These are phyloP conservation scores for Chloroclystis v-ata DNA, from an alignment of 2,888 invertebrate genomes.

Conservation along the genomic window DNA sequence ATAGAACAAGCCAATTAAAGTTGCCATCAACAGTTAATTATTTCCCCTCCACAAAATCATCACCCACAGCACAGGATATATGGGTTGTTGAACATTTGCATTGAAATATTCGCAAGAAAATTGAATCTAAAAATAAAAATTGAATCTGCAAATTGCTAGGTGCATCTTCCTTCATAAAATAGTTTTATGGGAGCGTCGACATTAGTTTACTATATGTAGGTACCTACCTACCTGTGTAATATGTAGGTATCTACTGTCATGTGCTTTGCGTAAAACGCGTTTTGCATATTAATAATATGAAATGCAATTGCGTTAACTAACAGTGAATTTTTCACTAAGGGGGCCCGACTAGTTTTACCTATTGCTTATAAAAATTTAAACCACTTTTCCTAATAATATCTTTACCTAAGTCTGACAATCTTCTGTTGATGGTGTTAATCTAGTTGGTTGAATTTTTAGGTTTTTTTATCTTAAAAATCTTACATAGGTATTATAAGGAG, in stretches of 20 bases:
- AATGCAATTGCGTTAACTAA: too few species aligned
- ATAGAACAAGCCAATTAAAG: slow-evolving; percentile 40
- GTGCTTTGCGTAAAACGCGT: not conserved
- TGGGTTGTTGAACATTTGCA: slow-evolving; percentile 39
- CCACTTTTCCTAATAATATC: too few species aligned
- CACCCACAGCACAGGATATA: slow-evolving; percentile 35
- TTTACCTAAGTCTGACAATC: too few species aligned
- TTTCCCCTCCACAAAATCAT: slow-evolving; percentile 13
- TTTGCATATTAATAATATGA: not conserved
- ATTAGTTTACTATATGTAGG: not conserved
- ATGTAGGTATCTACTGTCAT: too few species aligned
- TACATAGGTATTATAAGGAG: too few species aligned
- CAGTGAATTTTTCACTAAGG: too few species aligned
- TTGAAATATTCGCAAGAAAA: slow-evolving; percentile 40
- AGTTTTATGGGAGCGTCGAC: slow-evolving; percentile 8
- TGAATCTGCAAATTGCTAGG: slow-evolving; percentile 22
- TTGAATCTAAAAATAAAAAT: slow-evolving; percentile 29
- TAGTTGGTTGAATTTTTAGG: too few species aligned
- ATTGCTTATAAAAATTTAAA: too few species aligned
- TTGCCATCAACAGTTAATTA: slow-evolving; percentile 55
- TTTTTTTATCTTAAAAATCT: too few species aligned
- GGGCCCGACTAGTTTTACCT: too few species aligned
- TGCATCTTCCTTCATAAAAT: slow-evolving; percentile 13
- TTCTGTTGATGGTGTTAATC: too few species aligned
- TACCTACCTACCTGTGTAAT: too few species aligned